A percentile compares a stretch with the other conserved stretches of the same genome.
These are phyloP conservation scores for Choloepus didactylus DNA, from an alignment of 2,797 vertebrate species.

Conservation along the genomic window DNA sequence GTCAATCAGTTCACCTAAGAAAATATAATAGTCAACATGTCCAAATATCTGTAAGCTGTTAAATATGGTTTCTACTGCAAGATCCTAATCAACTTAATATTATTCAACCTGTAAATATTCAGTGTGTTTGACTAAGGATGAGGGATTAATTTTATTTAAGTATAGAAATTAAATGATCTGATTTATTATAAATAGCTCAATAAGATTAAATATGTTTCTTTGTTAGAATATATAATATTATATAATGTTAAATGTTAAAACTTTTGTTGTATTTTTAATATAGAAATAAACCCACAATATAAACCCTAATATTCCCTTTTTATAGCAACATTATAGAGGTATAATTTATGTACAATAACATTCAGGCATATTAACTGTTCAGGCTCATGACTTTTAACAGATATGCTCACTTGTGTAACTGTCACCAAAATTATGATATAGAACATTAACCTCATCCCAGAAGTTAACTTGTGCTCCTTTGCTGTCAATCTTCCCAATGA, in stretches of 20 bases:
- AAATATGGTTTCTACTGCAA: conserved; percentile 2
- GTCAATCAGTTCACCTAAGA: conserved; percentile 36
- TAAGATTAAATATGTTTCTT: neutral
- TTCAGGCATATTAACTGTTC: neutral
- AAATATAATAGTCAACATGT: conserved; percentile 29
- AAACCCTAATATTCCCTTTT: neutral
- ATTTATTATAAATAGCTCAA: neutral
- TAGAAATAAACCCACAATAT: neutral
- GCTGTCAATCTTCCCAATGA: neutral
- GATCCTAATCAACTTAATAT: neutral
- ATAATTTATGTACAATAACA: neutral
- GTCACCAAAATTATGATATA: neutral
- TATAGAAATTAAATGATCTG: neutral
- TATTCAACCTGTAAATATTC: neutral
- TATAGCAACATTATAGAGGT: neutral
- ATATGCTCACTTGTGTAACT: neutral
- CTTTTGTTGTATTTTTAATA: neutral
- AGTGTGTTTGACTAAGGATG: neutral
- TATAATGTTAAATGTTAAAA: conserved; percentile 1
- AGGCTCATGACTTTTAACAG: neutral
- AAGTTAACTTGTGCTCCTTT: neutral
- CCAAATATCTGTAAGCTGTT: conserved; percentile 33
- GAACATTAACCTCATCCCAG: neutral
- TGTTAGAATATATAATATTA: neutral
- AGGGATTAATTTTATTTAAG: neutral